Percentiles rank a stretch among this genome's conserved stretches.
Evolutionary conservation across 2,888 invertebrate species (phyloP).

Genomic region (Cosmia pyralina): DNA sequence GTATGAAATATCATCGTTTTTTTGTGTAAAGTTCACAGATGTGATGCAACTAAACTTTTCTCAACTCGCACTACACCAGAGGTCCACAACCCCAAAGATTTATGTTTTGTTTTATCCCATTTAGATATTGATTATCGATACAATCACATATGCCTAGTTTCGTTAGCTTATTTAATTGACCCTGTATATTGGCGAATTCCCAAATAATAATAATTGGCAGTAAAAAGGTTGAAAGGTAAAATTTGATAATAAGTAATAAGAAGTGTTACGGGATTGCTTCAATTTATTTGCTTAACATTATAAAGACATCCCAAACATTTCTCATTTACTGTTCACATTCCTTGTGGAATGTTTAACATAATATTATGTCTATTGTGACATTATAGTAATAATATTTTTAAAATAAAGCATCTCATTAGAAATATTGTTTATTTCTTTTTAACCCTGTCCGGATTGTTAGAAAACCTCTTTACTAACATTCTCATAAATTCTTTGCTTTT

Average conservation of each 20-base stretch:
- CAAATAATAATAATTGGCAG: constrained; percentile 20
- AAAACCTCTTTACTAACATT: constrained; percentile 83
- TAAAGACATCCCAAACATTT: constrained; percentile 67
- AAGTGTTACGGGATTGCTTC: constrained; percentile 67
- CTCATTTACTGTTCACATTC: constrained; percentile 79
- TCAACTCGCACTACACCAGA: too few relatives aligned
- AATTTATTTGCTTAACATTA: constrained; percentile 62
- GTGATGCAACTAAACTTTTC: too few relatives aligned
- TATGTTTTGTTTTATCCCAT: too few relatives aligned
- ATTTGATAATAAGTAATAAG: constrained; percentile 75
- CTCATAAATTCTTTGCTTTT: constrained; percentile 77
- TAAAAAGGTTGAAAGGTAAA: constrained; percentile 69
- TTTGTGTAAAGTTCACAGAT: too few relatives aligned
- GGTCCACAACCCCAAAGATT: too few relatives aligned
- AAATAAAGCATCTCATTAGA: constrained; percentile 75
- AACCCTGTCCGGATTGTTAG: constrained; percentile 83
- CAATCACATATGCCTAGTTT: too few relatives aligned
- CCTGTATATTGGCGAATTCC: not conserved
- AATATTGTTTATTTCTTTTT: constrained; percentile 74
- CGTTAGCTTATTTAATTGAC: too few relatives aligned
- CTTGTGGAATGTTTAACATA: constrained; percentile 81
- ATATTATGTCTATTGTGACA: constrained; percentile 87
- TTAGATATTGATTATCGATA: too few relatives aligned
- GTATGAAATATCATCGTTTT: too few relatives aligned
- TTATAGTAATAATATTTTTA: constrained; percentile 79